Evolutionary conservation across 2,888 invertebrate genomes (phyloP).

Genomic region (Drosophila nigricruria): DNA sequence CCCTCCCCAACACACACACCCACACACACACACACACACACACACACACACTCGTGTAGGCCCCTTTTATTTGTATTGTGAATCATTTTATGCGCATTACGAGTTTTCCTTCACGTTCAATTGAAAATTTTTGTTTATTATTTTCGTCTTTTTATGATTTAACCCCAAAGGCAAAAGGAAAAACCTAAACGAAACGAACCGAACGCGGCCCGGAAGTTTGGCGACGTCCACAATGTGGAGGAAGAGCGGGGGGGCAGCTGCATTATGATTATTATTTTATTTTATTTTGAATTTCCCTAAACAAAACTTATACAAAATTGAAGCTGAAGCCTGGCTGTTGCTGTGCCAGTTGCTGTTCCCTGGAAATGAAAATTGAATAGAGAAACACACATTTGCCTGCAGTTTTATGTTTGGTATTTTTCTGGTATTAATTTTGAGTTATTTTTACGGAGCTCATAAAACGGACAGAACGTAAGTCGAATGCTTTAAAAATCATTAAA

Average conservation of each 20-base stretch:
- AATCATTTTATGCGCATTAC: conserved; percentile 72
- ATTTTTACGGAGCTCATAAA: conserved; percentile 63
- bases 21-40: conserved; percentile 1
- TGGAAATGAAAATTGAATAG: conserved; percentile 36
- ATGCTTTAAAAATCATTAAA: conserved; percentile 67
- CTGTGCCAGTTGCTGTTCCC: conserved; percentile 59
- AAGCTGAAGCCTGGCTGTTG: conserved; percentile 25
- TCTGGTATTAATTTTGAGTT: conserved; percentile 43
- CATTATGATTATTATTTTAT: conserved; percentile 44
- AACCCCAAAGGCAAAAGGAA: conserved; percentile 63
- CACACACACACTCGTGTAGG: background rate
- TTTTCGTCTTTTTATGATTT: conserved; percentile 79
- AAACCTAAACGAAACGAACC: conserved; percentile 13
- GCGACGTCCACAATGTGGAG: conserved; percentile 39
- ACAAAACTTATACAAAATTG: conserved; percentile 39
- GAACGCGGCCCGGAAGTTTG: conserved; percentile 73
- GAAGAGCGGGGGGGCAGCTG: background rate
- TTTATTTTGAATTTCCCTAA: conserved; percentile 41
- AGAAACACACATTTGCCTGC: conserved; percentile 39
- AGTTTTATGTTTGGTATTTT: conserved; percentile 30
- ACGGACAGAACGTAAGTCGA: conserved; percentile 35
- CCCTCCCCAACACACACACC: conserved; percentile 5
- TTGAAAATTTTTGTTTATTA: conserved; percentile 79
- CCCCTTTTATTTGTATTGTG: conserved; percentile 36
- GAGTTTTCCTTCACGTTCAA: conserved; percentile 81